These are phyloP conservation scores for Hofmannophila pseudospretella DNA, from an alignment of 2,888 invertebrate genomes.

Conservation along the genomic window DNA sequence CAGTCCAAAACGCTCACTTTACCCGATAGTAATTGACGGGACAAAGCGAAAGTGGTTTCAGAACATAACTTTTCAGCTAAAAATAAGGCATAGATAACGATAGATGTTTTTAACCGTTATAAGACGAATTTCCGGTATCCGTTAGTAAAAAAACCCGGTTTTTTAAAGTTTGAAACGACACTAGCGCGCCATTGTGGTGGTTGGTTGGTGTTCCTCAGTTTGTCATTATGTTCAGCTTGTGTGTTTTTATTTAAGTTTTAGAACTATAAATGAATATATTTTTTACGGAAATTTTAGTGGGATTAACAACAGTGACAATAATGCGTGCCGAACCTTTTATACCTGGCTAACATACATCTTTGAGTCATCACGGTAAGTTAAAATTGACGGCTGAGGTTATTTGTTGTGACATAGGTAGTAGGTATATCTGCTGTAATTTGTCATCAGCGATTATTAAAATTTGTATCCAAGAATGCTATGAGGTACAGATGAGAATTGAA, in stretches of 20 bases:
- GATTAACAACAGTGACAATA: slow-evolving; percentile 68
- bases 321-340: slow-evolving; percentile 72
- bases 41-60: too few species aligned
- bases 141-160: too few species aligned
- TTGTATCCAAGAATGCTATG: slow-evolving; percentile 4
- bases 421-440: slow-evolving; percentile 50
- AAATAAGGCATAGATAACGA: too few species aligned
- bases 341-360: slow-evolving; percentile 61
- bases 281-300: slow-evolving; percentile 56
- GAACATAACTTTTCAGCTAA: too few species aligned
- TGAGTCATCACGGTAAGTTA: slow-evolving; percentile 73
- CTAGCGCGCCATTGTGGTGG: slow-evolving; percentile 68
- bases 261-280: slow-evolving; percentile 63
- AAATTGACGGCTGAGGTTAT: slow-evolving; percentile 70
- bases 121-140: too few species aligned
- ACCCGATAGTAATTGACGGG: too few species aligned
- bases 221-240: slow-evolving; percentile 51
- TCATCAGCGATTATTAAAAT: slow-evolving; percentile 35
- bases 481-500: neutral
- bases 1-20: too few species aligned
- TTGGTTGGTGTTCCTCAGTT: slow-evolving; percentile 44
- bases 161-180: slow-evolving; percentile 18
- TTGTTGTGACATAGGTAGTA: slow-evolving; percentile 68
- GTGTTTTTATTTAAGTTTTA: slow-evolving; percentile 58
- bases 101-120: too few species aligned